These are phyloP conservation scores for Aldrovandia affinis DNA, from an alignment of 2,797 vertebrate genomes.

Conservation along the genomic window DNA sequence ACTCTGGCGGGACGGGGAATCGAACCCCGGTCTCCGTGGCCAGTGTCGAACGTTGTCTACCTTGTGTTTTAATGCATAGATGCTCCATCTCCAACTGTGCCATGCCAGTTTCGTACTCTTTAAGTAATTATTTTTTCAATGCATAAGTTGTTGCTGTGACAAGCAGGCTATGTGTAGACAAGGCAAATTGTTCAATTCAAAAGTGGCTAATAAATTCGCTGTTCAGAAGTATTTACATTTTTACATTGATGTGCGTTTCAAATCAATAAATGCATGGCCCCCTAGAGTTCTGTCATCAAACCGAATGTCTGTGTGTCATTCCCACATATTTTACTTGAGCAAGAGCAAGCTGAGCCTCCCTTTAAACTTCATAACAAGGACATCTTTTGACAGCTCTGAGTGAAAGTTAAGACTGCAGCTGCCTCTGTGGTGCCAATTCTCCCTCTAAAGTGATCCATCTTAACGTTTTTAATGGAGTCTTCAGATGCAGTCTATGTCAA, in stretches of 20 bases:
- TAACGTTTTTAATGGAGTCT: slow-evolving; percentile 60
- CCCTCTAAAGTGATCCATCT: slow-evolving; percentile 61
- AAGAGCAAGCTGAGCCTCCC: slow-evolving; percentile 53
- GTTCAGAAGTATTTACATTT: slow-evolving; percentile 60
- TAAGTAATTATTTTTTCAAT: slow-evolving; percentile 22
- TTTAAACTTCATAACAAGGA: slow-evolving; percentile 54
- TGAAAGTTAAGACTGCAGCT: slow-evolving; percentile 67
- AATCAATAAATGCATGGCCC: slow-evolving; percentile 71
- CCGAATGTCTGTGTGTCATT: slow-evolving; percentile 62
- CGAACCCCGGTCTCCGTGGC: too few relatives aligned
- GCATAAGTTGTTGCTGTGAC: slow-evolving; percentile 44
- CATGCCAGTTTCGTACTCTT: background rate
- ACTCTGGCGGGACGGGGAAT: too few relatives aligned
- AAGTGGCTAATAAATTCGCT: slow-evolving; percentile 48
- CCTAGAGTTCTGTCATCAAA: slow-evolving; percentile 71
- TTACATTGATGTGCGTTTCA: slow-evolving; percentile 70
- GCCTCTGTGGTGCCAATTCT: slow-evolving; percentile 65
- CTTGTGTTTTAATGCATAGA: background rate
- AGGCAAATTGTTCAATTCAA: slow-evolving; percentile 56
- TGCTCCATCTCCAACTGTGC: background rate
- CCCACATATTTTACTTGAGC: slow-evolving; percentile 61
- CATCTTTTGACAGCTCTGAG: slow-evolving; percentile 71
- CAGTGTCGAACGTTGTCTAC: background rate
- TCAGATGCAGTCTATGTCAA: slow-evolving; percentile 53
- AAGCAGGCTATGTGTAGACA: slow-evolving; percentile 39